Evolutionary conservation across 2,113 vertebrate species (phyloP).

Genomic region (Gadus macrocephalus): DNA sequence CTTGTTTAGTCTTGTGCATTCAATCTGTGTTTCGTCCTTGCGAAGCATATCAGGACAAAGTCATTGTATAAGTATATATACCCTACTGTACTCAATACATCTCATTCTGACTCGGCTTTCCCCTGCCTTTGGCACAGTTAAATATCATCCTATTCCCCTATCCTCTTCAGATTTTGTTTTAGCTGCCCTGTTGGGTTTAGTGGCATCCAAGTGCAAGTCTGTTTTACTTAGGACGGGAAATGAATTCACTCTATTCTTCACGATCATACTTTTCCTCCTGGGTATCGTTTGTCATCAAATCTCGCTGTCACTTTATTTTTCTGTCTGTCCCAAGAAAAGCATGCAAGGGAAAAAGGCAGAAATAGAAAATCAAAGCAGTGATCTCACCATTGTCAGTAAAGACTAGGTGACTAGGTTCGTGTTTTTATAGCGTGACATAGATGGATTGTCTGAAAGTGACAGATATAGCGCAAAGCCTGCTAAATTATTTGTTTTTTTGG

Average conservation of each 20-base stretch:
- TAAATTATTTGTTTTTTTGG: slow-evolving; percentile 69
- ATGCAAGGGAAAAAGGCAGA: background rate
- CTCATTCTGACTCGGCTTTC: no score
- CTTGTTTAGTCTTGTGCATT: no score
- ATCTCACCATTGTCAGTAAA: slow-evolving; percentile 21
- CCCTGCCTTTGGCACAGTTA: slow-evolving; percentile 4
- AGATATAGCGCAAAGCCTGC: slow-evolving; percentile 35
- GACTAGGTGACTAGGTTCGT: slow-evolving; percentile 24
- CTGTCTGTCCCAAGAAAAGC: slow-evolving; percentile 47
- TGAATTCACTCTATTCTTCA: slow-evolving; percentile 58
- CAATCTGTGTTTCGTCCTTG: no score
- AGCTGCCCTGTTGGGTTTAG: slow-evolving; percentile 51
- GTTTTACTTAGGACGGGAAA: slow-evolving; percentile 66
- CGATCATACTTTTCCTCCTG: slow-evolving; percentile 49
- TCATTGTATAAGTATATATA: background rate
- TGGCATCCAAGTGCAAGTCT: slow-evolving; percentile 62
- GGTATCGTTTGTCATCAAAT: slow-evolving; percentile 54
- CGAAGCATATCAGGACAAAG: no score
- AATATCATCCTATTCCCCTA: slow-evolving; percentile 45
- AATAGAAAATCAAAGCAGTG: slow-evolving; percentile 34
- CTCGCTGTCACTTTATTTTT: slow-evolving; percentile 55
- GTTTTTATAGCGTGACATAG: slow-evolving; percentile 47
- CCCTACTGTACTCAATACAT: background rate
- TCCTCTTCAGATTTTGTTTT: slow-evolving; percentile 26
- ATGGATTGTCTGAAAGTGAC: slow-evolving; percentile 59